Conservation (phyloP, 2,888 invertebrate species). For the Dascillus cervinus region DNA sequence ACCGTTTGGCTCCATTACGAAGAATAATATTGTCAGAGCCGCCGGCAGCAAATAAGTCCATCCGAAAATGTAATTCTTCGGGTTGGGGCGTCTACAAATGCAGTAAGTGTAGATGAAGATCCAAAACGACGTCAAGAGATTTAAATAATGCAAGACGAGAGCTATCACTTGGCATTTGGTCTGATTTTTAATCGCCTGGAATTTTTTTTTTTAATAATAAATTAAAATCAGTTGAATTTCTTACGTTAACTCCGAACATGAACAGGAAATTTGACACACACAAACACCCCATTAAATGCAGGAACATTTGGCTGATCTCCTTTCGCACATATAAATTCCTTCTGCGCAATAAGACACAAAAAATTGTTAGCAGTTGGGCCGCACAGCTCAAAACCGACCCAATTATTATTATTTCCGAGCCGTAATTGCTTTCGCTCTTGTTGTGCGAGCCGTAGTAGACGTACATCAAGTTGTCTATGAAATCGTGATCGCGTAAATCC, state of each 20-base stretch:
- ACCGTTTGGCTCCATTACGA: slow-evolving; percentile 58
- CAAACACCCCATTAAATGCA: slow-evolving; percentile 55
- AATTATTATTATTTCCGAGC: slow-evolving; percentile 44
- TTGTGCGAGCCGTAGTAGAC: slow-evolving; percentile 56
- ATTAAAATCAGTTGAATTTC: too few species aligned
- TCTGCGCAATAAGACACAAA: slow-evolving; percentile 39
- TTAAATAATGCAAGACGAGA: slow-evolving; percentile 60
- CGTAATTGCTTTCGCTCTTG: slow-evolving; percentile 47
- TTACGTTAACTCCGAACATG: slow-evolving; percentile 59
- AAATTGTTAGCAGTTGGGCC: slow-evolving; percentile 45
- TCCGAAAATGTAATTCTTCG: slow-evolving; percentile 51
- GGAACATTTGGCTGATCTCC: slow-evolving; percentile 48
- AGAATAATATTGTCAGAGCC: slow-evolving; percentile 56
- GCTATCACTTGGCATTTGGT: slow-evolving; percentile 61
- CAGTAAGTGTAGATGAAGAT: slow-evolving; percentile 59
- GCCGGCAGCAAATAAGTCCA: slow-evolving; percentile 58
- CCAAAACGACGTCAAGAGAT: slow-evolving; percentile 63
- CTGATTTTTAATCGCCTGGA: slow-evolving; percentile 55
- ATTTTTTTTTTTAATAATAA: too few species aligned
- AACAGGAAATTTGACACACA: slow-evolving; percentile 55
- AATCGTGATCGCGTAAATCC: slow-evolving; percentile 60
- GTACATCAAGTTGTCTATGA: slow-evolving; percentile 66
- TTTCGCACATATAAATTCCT: slow-evolving; percentile 34
- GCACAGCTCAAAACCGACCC: slow-evolving; percentile 46
- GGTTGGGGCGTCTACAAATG: slow-evolving; percentile 47